phyloP scores from a whole-genome alignment of 2,113 vertebrate genomes.

The Seriola quinqueradiata region DNA sequence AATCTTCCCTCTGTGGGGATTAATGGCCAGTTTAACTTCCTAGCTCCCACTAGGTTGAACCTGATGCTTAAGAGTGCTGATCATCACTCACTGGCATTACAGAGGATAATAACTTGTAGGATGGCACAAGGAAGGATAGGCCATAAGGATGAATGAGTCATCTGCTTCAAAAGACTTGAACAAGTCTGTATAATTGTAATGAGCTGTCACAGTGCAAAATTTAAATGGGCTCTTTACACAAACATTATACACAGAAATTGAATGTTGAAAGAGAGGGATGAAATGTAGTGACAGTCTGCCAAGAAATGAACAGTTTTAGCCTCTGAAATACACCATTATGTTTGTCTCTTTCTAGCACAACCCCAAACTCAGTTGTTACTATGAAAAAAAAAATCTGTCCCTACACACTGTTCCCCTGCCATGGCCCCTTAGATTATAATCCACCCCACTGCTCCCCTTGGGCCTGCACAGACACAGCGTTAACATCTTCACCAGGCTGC shows the following conservation, averaged over 20 bases:
- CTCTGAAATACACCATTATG: neutral
- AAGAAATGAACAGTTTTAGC: neutral
- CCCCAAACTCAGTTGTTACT: slow-evolving; percentile 18
- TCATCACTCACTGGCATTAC: slow-evolving; percentile 45
- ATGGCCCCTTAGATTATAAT: slow-evolving; percentile 66
- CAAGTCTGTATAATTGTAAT: neutral
- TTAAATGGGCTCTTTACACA: neutral
- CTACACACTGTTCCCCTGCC: slow-evolving; percentile 5
- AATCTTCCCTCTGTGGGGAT: slow-evolving; percentile 37
- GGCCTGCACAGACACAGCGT: slow-evolving; percentile 26
- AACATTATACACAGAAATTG: neutral
- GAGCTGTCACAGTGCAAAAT: neutral
- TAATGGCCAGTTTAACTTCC: slow-evolving; percentile 36
- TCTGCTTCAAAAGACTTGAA: neutral
- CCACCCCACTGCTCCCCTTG: slow-evolving; percentile 30
- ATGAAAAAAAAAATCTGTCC: slow-evolving; percentile 48
- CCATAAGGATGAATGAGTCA: slow-evolving; percentile 17
- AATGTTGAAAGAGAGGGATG: neutral
- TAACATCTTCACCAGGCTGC: slow-evolving; percentile 65
- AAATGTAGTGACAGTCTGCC: too few species aligned
- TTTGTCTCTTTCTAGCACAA: neutral
- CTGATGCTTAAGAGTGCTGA: slow-evolving; percentile 43
- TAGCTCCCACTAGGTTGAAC: slow-evolving; percentile 1
- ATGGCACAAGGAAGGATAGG: neutral
- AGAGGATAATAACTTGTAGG: slow-evolving; percentile 44